phyloP scores from a whole-genome alignment of 2,113 vertebrate species.

The Willisornis vidua region DNA sequence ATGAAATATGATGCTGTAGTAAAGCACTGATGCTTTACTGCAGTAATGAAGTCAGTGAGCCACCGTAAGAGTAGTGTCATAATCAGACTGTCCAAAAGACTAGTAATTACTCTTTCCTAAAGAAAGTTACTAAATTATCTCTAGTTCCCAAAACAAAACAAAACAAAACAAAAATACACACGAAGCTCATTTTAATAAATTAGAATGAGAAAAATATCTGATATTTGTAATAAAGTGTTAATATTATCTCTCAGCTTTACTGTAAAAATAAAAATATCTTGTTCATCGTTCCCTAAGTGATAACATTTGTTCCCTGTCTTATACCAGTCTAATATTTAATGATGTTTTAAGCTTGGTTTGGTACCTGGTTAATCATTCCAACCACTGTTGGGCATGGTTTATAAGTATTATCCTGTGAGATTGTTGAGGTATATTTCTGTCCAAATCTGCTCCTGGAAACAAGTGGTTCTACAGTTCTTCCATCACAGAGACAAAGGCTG shows the following conservation, averaged over 20 bases:
- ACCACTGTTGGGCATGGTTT: fast-evolving
- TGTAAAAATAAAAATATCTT: neutral
- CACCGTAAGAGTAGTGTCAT: neutral
- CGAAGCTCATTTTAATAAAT: neutral
- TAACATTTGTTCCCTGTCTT: neutral
- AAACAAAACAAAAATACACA: neutral
- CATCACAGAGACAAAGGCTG: neutral
- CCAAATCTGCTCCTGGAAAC: neutral
- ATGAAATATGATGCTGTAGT: neutral
- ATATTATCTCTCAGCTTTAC: neutral
- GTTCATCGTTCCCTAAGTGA: neutral
- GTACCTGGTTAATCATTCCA: neutral
- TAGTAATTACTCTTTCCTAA: neutral
- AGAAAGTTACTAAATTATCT: neutral
- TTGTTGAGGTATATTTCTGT: neutral
- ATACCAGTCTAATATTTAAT: neutral
- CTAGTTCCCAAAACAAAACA: neutral
- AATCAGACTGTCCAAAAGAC: neutral
- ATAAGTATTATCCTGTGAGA: neutral
- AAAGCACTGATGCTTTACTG: neutral
- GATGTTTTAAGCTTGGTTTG: neutral
- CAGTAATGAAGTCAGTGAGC: neutral
- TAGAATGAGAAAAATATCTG: neutral
- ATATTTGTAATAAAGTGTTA: neutral
- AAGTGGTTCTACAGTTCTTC: neutral